Conservation (phyloP, 2,888 invertebrate genomes). For the Drosophila formosana region DNA sequence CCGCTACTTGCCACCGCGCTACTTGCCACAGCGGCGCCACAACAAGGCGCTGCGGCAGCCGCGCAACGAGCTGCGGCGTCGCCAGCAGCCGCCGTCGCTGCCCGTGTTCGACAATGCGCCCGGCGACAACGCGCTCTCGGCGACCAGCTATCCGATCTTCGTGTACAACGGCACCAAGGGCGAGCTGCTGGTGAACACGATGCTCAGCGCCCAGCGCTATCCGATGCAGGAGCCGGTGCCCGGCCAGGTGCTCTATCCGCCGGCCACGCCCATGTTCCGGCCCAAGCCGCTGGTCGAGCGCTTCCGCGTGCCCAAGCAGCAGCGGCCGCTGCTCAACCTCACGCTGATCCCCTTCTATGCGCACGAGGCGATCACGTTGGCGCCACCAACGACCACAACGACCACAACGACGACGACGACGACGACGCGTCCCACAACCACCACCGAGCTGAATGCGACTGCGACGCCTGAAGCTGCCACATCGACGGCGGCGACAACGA, state of each 20-base stretch:
- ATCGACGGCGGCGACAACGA: neutral
- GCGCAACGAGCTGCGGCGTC: slow-evolving; percentile 30
- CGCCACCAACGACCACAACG: slow-evolving; percentile 2
- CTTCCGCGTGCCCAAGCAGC: slow-evolving; percentile 58
- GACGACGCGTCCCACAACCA: neutral
- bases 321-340: slow-evolving; percentile 62
- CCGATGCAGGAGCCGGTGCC: slow-evolving; percentile 84
- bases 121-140: slow-evolving; percentile 54
- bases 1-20: slow-evolving; percentile 48
- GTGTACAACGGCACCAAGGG: slow-evolving; percentile 81
- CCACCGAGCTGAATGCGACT: neutral
- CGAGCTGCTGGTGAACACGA: slow-evolving; percentile 81
- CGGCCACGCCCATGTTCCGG: slow-evolving; percentile 78
- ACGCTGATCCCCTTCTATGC: slow-evolving; percentile 84
- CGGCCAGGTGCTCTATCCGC: slow-evolving; percentile 83
- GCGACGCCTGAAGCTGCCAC: neutral
- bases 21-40: neutral
- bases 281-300: slow-evolving; percentile 78
- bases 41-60: neutral
- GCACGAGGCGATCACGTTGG: slow-evolving; percentile 77
- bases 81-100: slow-evolving; percentile 49
- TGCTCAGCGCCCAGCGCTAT: slow-evolving; percentile 79
- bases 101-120: slow-evolving; percentile 75
- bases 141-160: slow-evolving; percentile 66
- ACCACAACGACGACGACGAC: neutral